Conservation (phyloP, 2,888 invertebrate species). For the Acanthosepion pharaonis region DNA sequence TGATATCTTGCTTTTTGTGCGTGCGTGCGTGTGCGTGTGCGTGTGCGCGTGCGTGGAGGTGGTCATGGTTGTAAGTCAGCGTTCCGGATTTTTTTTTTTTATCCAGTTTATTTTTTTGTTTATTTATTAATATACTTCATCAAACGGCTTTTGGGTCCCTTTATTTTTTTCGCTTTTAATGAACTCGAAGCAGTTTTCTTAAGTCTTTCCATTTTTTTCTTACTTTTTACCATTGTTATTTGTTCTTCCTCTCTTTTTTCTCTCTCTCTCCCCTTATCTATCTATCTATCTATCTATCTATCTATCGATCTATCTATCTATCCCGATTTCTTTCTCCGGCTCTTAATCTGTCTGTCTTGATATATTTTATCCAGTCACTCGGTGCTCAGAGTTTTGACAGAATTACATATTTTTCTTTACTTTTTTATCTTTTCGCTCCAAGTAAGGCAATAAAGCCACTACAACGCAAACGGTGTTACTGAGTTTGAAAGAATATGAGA, state of each 20-base stretch:
- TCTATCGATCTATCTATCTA: neutral
- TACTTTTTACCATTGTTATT: neutral
- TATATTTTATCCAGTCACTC: no score
- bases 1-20: neutral
- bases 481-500: no score
- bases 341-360: neutral
- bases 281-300: neutral
- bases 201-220: no score
- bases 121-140: neutral
- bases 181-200: no score
- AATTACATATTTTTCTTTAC: no score
- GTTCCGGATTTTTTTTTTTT: neutral
- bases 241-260: neutral
- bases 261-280: neutral
- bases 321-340: neutral
- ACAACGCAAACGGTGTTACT: no score
- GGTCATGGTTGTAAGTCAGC: neutral
- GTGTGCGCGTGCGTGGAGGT: neutral
- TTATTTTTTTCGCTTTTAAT: no score
- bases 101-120: neutral
- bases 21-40: neutral
- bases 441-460: no score
- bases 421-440: no score
- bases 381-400: no score
- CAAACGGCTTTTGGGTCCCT: neutral